A percentile compares a stretch with the other conserved stretches of the same genome.
phyloP scores from a whole-genome alignment of 2,888 invertebrate species.

The Hypsopygia costalis region DNA sequence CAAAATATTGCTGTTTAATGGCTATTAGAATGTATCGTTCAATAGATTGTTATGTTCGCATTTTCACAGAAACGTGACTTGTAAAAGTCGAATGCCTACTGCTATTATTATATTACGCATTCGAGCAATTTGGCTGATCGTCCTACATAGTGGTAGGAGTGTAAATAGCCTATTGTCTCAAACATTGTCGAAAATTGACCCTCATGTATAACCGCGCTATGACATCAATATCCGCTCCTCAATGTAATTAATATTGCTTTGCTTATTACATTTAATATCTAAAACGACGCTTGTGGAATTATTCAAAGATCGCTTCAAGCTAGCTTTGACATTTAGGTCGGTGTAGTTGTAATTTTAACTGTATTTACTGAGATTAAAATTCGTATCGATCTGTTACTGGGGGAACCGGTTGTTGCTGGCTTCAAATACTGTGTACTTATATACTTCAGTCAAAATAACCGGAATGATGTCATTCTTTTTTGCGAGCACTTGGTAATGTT shows the following conservation, averaged over 20 bases:
- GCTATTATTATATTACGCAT: constrained; percentile 20
- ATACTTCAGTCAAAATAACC: constrained; percentile 39
- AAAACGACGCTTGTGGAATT: constrained; percentile 2
- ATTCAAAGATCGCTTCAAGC: constrained; percentile 21
- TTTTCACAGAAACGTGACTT: constrained; percentile 27
- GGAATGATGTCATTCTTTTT: constrained; percentile 69
- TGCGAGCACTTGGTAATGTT: constrained; percentile 49
- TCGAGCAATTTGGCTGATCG: constrained; percentile 33
- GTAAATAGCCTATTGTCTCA: constrained; percentile 48
- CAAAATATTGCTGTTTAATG: no score
- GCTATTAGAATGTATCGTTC: no score
- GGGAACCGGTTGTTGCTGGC: constrained; percentile 34
- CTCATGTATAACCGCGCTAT: constrained; percentile 33
- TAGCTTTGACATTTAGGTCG: constrained; percentile 44
- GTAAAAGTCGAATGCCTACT: no score
- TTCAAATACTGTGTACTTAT: constrained; percentile 26
- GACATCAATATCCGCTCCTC: constrained; percentile 42
- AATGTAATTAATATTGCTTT: constrained; percentile 29
- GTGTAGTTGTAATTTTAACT: constrained; percentile 58
- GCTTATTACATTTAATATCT: constrained; percentile 25
- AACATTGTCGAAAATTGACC: constrained; percentile 43
- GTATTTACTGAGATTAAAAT: constrained; percentile 51
- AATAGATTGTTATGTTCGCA: constrained; percentile 23
- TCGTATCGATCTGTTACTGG: constrained; percentile 42
- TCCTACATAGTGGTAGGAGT: constrained; percentile 26